Conservation (phyloP, 2,888 invertebrate species). For the Xiphydria camelus region DNA sequence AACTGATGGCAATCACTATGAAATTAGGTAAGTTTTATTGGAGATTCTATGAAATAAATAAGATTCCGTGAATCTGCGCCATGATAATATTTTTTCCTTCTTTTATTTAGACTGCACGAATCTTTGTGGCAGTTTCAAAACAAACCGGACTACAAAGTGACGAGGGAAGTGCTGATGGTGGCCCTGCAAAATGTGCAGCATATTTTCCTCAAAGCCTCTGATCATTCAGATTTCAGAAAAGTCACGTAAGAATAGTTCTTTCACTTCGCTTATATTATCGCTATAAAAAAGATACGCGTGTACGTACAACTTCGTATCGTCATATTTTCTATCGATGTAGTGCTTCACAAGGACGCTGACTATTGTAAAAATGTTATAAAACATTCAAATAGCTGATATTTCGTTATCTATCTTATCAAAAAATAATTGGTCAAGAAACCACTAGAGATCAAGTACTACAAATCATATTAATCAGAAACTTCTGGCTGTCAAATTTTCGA, state of each 20-base stretch:
- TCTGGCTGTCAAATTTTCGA: no score
- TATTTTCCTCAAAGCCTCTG: conserved; percentile 75
- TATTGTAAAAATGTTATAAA: no score
- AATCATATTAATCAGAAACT: no score
- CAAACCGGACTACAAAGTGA: conserved; percentile 64
- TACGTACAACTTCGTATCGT: no score
- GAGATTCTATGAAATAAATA: background rate
- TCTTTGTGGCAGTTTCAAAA: conserved; percentile 74
- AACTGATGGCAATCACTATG: conserved; percentile 55
- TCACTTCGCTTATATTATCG: no score
- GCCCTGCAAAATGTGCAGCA: conserved; percentile 84
- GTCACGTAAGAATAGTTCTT: conserved; percentile 59
- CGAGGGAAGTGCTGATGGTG: conserved; percentile 84
- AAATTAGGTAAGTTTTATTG: conserved; percentile 58
- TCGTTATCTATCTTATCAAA: no score
- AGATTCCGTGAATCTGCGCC: background rate
- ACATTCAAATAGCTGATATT: no score
- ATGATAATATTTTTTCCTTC: conserved; percentile 7
- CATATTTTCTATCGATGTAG: no score
- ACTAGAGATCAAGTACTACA: no score
- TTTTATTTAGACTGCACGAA: conserved; percentile 67
- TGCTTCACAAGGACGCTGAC: no score
- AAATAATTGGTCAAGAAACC: no score
- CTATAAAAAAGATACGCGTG: background rate
- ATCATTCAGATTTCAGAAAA: conserved; percentile 65